Evolutionary conservation across 2,888 invertebrate genomes (phyloP), one percentile per base, ranked within the genome.

Genomic region (Boloria euphrosyne): DNA sequence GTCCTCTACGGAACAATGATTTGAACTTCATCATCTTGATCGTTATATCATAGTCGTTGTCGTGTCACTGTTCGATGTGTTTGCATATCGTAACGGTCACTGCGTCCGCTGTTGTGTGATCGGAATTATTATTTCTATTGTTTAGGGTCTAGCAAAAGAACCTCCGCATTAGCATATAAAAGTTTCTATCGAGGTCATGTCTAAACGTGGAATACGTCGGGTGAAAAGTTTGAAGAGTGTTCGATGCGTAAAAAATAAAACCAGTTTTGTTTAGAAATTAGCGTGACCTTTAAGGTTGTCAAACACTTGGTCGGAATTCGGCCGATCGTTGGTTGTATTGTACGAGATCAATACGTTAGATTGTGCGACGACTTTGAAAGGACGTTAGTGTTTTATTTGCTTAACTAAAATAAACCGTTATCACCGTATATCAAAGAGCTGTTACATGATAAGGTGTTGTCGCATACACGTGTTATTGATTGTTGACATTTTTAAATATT

Each of bases 1-100:
- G 96, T 82, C 96, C 96, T 95, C 97, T 96, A 93, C 97, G 97
- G 93, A 97, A 97, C 88, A 97, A 95, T 83, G 97, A 96, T 94
- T 97, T 97, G 92, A 97, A 95, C 94, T 97, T 97, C 95, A 97
- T 97, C 96, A 96, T 97, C 93, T 94, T 95, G 91, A 82, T 80
- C 80, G 76, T 78, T 80, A 79, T 76, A 74, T 73, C 81, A 80
- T 80, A 75, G 74, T 88, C 83, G 85, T 85, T 84, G 80, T 87
- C 84, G 88, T 85, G 78, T 86, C 85, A 89, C 85, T 86, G 83
- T 81, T 89, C 86, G 85, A 81, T 78, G 71, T 74, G 75, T 78
- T 78, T 74, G 77, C 79, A 72, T 73, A 70, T 75, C 76, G 76
- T 74, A 71, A 73, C 75, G 74, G 73, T 75, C 71, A 70, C 74